Base-by-base conservation (phyloP, 2,113 vertebrate species). In the Nematolebias whitei region DNA sequence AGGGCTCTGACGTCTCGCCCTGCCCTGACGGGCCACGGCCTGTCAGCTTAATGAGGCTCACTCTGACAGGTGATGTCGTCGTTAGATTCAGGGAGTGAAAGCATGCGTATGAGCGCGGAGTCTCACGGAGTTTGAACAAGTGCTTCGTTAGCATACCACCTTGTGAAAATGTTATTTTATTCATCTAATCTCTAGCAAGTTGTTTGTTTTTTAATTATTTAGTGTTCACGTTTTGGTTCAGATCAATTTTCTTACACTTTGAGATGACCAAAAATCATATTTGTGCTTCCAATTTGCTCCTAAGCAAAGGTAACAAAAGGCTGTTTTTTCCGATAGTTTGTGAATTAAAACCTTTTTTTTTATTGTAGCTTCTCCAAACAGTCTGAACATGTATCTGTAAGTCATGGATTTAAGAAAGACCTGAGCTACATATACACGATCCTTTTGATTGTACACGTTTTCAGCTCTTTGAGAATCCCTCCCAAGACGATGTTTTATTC, bases 11-110 rank as follows among this genome's bases (percentile, higher is more conserved):
- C 84, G 75, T 81, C 67, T 74, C 71, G 80, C 76, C 81, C 80
- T 82, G 80, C 87, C 82, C 85, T 84, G 85, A 78, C 80, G 83
- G 89, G 82, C 86, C 78, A 87, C 66, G 11, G 67, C 64, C 85
- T 86, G 87, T 89, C 87, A 79, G 68, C 88, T 78, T 91, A 91
- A 92, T 90, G 88, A 91, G 89, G 73, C 81, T 84, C 80, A 71
- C 67, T 62, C 77, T 88, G 88, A 90, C 85, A 85, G 89, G 73
- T 83, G 85, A 87, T 74, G 83, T 19, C 60, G 78, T 76, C 68
- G 83, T 74, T 79, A 71, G 74, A 73, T 59, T 59, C 54, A 68
- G 73, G 60, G 63, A 45, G 71, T 50, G 63, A 59, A 39, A 18
- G 61, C 51, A 67, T 56, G 45, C 24, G 58, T 50, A 55, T 71